Evolutionary conservation across 2,797 vertebrate genomes (phyloP), one percentile per base, ranked within the genome.

Genomic region (Enteromius treurensis): DNA sequence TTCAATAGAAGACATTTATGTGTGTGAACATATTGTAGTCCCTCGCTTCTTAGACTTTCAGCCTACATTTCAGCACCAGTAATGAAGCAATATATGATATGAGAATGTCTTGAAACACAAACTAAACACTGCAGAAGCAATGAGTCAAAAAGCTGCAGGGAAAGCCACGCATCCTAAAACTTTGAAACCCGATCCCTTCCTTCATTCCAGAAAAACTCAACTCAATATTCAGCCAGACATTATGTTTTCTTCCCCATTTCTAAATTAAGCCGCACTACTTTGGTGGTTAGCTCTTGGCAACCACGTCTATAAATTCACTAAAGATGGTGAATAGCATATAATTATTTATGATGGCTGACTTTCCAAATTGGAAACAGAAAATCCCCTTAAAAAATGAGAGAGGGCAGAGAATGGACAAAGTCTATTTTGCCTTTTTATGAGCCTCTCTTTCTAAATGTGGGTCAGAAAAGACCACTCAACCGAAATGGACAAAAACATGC

Each of bases 331-430:
- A 87, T 79, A 89, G 84, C 89, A 88, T 93, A 79, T 88, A 91
- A 94, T 94, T 93, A 94, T 93, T 93, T 90, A 91, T 90, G 88
- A 91, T 88, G 89, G 85, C 86, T 91, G 84, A 90, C 88, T 91
- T 89, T 91, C 88, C 86, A 90, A 88, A 92, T 79, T 91, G 90
- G 88, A 90, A 90, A 86, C 89, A 91, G 89, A 88, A 92, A 90
- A 70, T 80, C 89, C 85, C 55, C 69, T 77, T 47, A 76, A 88
- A 86, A 47, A 84, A 79, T 83, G 73, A 79, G 87, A 89, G 91
- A 90, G 76, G 76, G 83, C 58, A 79, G 47, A 73, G 32, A 78
- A 45, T 74, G 32, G 64, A 77, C 65, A 3, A 42, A 7, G 42
- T 23, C 14, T 76, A 42, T 5, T n/a, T 51, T 5, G 23, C 23